Evolutionary conservation across 64 coral and sea anemone genomes (phyloP).

Genomic region (Acropora tenuis): DNA sequence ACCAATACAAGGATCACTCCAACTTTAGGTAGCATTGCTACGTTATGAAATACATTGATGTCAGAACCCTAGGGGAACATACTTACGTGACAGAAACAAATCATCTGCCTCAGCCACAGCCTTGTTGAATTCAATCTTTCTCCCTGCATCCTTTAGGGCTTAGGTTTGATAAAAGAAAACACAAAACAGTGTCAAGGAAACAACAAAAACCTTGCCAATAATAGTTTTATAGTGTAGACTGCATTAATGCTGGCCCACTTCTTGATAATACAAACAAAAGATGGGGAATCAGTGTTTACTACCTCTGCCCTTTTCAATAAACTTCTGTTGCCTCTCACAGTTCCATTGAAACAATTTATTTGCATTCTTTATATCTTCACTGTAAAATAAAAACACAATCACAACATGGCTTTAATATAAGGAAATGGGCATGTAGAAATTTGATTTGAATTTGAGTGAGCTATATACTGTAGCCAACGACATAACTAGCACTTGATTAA

Average conservation of each 20-base stretch:
- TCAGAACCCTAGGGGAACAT: too few species aligned
- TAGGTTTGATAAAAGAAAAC: background rate
- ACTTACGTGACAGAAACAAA: constrained; percentile 11
- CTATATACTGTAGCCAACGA: too few species aligned
- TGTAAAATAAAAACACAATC: background rate
- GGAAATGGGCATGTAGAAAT: too few species aligned
- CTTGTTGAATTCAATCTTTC: constrained; percentile 39
- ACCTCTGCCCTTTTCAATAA: constrained; percentile 84
- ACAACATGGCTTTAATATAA: background rate
- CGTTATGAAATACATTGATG: too few species aligned
- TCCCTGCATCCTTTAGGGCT: background rate
- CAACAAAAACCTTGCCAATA: background rate
- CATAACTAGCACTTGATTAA: too few species aligned
- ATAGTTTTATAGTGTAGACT: too few species aligned
- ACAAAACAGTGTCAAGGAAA: too few species aligned
- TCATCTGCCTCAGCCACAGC: constrained; percentile 38
- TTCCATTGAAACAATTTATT: constrained; percentile 54
- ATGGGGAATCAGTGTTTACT: background rate
- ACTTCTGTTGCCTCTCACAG: constrained; percentile 56
- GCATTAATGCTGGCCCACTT: background rate
- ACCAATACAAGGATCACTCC: too few species aligned
- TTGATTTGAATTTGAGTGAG: too few species aligned
- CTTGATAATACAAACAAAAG: background rate
- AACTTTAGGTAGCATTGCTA: too few species aligned
- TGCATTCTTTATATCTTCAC: constrained; percentile 41